phyloP scores from a whole-genome alignment of 2,888 invertebrate genomes.

The Drosophila anomelani region DNA sequence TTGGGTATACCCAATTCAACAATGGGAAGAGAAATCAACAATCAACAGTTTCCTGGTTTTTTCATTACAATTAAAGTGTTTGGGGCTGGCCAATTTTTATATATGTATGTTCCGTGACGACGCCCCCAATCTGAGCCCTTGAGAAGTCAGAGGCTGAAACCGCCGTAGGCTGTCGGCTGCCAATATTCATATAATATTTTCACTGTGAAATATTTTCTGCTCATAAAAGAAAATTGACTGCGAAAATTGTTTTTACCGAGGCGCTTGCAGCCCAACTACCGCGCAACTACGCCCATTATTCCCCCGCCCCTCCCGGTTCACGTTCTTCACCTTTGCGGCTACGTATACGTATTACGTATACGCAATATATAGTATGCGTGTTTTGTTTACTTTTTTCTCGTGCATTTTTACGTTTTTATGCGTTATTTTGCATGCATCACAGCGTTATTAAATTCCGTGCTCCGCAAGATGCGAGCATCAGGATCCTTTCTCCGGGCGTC shows the following conservation, averaged over 20 bases:
- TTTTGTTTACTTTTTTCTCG: slow-evolving; percentile 72
- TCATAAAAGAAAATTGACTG: slow-evolving; percentile 81
- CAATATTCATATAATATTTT: slow-evolving; percentile 77
- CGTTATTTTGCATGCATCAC: slow-evolving; percentile 81
- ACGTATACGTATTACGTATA: slow-evolving; percentile 13
- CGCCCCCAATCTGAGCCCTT: slow-evolving; percentile 8
- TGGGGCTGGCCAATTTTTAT: slow-evolving; percentile 1
- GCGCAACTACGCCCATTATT: slow-evolving; percentile 8
- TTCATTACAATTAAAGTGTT: slow-evolving; percentile 11
- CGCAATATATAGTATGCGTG: slow-evolving; percentile 27
- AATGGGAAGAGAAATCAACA: background rate
- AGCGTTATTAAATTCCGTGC: slow-evolving; percentile 75
- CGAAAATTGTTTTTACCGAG: slow-evolving; percentile 77
- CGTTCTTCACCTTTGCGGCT: slow-evolving; percentile 8
- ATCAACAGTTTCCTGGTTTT: background rate
- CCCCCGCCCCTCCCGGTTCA: background rate
- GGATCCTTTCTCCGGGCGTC: slow-evolving; percentile 44
- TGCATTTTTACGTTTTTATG: slow-evolving; percentile 79
- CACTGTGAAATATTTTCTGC: slow-evolving; percentile 73
- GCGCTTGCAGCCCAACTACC: slow-evolving; percentile 58
- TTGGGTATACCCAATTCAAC: background rate
- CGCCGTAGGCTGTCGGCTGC: slow-evolving; percentile 44
- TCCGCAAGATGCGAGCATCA: slow-evolving; percentile 25
- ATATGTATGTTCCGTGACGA: too few species aligned
- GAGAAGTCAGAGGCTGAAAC: slow-evolving; percentile 28